phyloP scores from a whole-genome alignment of 2,113 vertebrate genomes.

The Hystrix cristata region DNA sequence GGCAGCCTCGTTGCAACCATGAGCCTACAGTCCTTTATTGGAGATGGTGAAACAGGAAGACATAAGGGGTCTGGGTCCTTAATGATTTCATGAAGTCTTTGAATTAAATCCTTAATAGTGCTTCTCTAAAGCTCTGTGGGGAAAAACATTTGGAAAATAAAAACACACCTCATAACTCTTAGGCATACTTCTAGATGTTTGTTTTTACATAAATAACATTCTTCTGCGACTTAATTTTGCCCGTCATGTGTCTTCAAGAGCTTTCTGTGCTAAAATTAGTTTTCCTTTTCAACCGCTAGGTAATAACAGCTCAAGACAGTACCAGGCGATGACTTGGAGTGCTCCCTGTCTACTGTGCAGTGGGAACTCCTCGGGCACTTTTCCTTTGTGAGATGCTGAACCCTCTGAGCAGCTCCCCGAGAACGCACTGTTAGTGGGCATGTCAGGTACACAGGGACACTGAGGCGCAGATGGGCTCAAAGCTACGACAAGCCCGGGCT shows the following conservation, averaged over 20 bases:
- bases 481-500: background rate
- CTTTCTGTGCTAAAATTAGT: accelerated
- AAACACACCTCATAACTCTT: background rate
- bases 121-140: background rate
- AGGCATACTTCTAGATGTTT: background rate
- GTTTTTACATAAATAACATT: too few relatives aligned
- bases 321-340: background rate
- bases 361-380: background rate
- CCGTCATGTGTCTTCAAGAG: background rate
- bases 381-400: background rate
- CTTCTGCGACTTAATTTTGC: background rate
- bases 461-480: background rate
- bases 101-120: background rate
- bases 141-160: too few relatives aligned
- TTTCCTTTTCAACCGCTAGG: background rate
- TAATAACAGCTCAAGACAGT: background rate
- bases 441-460: background rate
- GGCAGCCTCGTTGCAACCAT: background rate
- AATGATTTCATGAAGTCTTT: background rate
- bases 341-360: background rate
- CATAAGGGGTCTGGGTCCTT: accelerated
- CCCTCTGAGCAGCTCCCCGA: background rate
- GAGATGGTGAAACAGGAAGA: background rate
- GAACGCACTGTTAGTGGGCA: too few relatives aligned
- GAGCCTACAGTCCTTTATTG: background rate